phyloP scores from a whole-genome alignment of 1,140 invertebrate genomes.

The Antheraea mylitta region DNA sequence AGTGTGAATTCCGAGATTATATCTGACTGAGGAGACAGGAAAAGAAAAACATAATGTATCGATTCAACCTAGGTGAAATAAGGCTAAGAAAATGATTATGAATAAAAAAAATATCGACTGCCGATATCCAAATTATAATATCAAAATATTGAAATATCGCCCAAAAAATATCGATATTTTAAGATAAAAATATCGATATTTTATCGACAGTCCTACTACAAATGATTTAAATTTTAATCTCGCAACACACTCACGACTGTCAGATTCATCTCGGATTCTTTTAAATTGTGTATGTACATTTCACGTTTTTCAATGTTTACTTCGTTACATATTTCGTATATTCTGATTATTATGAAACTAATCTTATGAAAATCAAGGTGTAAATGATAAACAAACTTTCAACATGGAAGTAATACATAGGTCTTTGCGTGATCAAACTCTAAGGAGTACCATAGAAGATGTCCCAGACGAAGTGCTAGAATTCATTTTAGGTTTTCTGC shows the following conservation, averaged over 20 bases:
- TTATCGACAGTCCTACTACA: too few relatives aligned
- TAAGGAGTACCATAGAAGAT: conserved; percentile 80
- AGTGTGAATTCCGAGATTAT: too few relatives aligned
- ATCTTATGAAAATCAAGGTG: conserved; percentile 1
- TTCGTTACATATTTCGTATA: neutral
- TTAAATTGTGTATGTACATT: neutral
- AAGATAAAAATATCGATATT: too few relatives aligned
- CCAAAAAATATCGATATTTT: too few relatives aligned
- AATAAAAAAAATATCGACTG: too few relatives aligned
- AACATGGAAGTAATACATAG: conserved; percentile 59
- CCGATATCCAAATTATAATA: too few relatives aligned
- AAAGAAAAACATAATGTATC: too few relatives aligned
- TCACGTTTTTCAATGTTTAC: neutral
- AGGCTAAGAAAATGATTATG: too few relatives aligned
- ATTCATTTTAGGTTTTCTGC: conserved; percentile 92
- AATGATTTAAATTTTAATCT: neutral
- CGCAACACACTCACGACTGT: neutral
- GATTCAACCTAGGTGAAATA: too few relatives aligned
- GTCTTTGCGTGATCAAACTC: conserved; percentile 44
- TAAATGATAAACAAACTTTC: neutral
- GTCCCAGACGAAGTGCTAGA: conserved; percentile 96
- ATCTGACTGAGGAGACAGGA: too few relatives aligned
- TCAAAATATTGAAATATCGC: too few relatives aligned
- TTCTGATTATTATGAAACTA: neutral
- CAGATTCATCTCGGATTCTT: neutral